Percentiles rank a stretch among this genome's conserved stretches.
phyloP scores from a whole-genome alignment of 2,797 vertebrate genomes.

The Nyctalus aviator region DNA sequence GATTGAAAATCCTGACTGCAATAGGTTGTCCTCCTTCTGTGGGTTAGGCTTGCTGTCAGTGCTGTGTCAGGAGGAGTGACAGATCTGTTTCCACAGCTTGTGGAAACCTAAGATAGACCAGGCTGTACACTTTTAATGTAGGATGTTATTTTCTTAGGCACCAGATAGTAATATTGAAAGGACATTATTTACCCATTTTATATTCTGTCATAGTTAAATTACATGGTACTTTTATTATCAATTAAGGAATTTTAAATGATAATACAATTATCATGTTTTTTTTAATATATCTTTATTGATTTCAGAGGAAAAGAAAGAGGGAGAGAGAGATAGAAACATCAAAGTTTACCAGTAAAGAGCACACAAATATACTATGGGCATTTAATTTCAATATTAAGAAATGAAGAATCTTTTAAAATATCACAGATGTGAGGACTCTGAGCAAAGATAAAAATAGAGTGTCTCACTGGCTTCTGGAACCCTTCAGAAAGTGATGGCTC shows the following conservation, averaged over 20 bases:
- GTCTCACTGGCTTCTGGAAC: background rate
- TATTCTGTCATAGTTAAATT: background rate
- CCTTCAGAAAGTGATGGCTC: background rate
- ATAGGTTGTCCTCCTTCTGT: constrained; percentile 62
- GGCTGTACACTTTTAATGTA: background rate
- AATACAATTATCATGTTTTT: background rate
- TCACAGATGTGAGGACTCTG: background rate
- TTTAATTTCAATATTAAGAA: background rate
- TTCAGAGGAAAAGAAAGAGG: background rate
- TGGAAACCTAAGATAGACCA: background rate
- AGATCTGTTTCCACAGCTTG: background rate
- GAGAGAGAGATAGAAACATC: background rate
- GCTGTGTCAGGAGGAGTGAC: constrained; percentile 1
- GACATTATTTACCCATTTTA: background rate
- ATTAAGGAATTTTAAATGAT: background rate
- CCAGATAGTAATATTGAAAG: background rate
- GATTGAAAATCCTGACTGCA: constrained; percentile 72
- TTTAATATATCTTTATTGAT: too few relatives aligned
- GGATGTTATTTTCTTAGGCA: background rate
- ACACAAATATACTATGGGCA: background rate
- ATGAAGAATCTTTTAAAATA: background rate
- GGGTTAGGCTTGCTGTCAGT: constrained; percentile 33
- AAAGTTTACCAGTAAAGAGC: background rate
- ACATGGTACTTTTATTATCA: background rate
- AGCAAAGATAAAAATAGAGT: background rate